Evolutionary conservation across 2,888 invertebrate genomes (phyloP).

Genomic region (Venusia cambrica): DNA sequence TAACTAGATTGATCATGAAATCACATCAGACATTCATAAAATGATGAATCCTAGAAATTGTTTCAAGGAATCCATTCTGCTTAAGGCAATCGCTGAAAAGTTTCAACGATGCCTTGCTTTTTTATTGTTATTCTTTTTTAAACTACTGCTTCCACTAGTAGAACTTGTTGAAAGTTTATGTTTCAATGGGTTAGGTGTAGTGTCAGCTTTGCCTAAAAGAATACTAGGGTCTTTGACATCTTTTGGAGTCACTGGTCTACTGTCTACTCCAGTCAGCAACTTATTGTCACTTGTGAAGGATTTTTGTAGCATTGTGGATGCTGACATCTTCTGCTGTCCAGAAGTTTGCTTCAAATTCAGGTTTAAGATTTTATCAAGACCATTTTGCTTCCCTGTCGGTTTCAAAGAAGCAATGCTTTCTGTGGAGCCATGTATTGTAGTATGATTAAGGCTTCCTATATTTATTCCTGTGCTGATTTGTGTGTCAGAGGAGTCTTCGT

Average conservation of each 20-base stretch:
- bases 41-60: no score
- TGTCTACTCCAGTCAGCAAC: constrained; percentile 65
- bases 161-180: constrained; percentile 69
- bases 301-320: constrained; percentile 67
- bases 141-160: constrained; percentile 77
- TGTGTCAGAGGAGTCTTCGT: constrained; percentile 87
- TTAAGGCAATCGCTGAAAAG: no score
- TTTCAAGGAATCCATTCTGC: no score
- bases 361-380: constrained; percentile 64
- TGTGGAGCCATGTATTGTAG: constrained; percentile 74
- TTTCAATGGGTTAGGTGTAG: constrained; percentile 70
- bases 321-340: constrained; percentile 58
- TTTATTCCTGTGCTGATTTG: constrained; percentile 78
- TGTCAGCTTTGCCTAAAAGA: constrained; percentile 58
- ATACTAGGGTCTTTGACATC: constrained; percentile 61
- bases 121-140: constrained; percentile 90
- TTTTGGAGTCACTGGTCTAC: constrained; percentile 73
- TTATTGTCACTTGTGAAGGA: constrained; percentile 66
- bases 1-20: no score
- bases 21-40: no score
- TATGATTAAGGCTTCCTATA: constrained; percentile 68
- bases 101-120: constrained; percentile 90
- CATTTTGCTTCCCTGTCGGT: constrained; percentile 75
- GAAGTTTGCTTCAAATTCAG: constrained; percentile 62
- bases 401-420: constrained; percentile 70